A percentile compares a stretch with the other conserved stretches of the same genome.
These are phyloP conservation scores for Podabrus alpinus DNA, from an alignment of 2,888 invertebrate species.

Conservation along the genomic window DNA sequence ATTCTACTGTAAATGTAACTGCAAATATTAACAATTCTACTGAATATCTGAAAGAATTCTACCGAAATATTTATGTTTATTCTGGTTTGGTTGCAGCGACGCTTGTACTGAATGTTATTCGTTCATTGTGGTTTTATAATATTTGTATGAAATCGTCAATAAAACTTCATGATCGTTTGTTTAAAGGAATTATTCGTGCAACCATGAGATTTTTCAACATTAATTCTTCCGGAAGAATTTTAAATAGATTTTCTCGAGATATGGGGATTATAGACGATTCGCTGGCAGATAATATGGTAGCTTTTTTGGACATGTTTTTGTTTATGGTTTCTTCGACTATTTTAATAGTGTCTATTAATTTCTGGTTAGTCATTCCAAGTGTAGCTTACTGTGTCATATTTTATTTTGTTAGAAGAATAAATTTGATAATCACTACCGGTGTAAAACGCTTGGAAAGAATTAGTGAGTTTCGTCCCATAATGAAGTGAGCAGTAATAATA, in stretches of 20 bases:
- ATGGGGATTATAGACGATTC: conserved; percentile 74
- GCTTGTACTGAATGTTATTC: background rate
- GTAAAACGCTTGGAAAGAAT: conserved; percentile 81
- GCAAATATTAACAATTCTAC: no score
- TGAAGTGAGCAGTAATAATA: background rate
- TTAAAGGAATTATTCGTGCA: conserved; percentile 76
- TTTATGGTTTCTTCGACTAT: conserved; percentile 78
- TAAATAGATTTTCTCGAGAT: conserved; percentile 90
- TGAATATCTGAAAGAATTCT: no score
- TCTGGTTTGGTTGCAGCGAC: conserved; percentile 47
- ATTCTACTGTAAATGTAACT: no score
- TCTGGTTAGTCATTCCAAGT: conserved; percentile 73
- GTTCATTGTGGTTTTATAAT: background rate
- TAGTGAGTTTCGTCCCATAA: conserved; percentile 62
- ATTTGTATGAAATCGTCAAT: conserved; percentile 42
- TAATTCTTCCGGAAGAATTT: conserved; percentile 80
- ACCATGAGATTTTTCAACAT: conserved; percentile 87
- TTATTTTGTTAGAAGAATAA: conserved; percentile 75
- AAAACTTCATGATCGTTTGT: conserved; percentile 82
- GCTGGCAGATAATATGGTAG: conserved; percentile 64
- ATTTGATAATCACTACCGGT: conserved; percentile 78
- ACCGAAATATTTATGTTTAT: conserved; percentile 39
- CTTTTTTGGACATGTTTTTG: conserved; percentile 72
- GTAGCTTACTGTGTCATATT: conserved; percentile 72
- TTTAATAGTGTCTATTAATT: conserved; percentile 79